These are phyloP conservation scores for Vombatus ursinus DNA, from an alignment of 2,113 vertebrate genomes.

Conservation along the genomic window DNA sequence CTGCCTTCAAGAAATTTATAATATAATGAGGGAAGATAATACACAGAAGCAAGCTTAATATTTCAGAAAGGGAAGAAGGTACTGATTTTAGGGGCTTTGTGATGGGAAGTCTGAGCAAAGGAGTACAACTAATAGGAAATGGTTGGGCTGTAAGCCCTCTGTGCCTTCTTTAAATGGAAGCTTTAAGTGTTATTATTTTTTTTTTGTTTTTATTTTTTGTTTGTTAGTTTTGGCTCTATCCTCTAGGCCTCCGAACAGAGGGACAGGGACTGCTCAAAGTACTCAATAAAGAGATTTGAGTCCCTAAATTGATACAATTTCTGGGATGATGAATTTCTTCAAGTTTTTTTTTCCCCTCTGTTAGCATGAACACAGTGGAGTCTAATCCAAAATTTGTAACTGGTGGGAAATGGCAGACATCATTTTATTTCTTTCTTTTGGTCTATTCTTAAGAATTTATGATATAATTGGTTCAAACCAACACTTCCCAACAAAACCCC, in stretches of 20 bases:
- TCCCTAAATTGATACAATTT: not conserved
- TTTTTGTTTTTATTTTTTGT: no score
- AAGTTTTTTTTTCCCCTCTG: not conserved
- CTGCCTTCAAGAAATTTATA: not conserved
- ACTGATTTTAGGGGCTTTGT: no score
- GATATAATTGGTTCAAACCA: not conserved
- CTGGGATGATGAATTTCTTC: not conserved
- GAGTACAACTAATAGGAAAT: not conserved
- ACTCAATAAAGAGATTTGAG: not conserved
- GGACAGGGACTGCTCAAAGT: not conserved
- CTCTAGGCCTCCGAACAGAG: not conserved
- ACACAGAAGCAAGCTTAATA: not conserved
- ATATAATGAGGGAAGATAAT: not conserved
- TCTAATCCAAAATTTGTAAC: not conserved
- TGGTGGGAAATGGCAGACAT: not conserved
- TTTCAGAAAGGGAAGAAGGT: not conserved
- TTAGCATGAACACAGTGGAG: not conserved
- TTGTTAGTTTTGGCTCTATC: not conserved
- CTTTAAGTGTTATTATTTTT: not conserved
- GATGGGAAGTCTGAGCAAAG: no score
- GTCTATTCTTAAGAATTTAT: not conserved
- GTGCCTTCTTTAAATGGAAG: not conserved
- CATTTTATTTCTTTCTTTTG: not conserved
- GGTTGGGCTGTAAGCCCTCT: accelerated
- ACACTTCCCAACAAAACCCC: not conserved